Evolutionary conservation across 1,140 invertebrate genomes (phyloP), one percentile per base, ranked within the genome.

Genomic region (Dinoponera quadriceps): DNA sequence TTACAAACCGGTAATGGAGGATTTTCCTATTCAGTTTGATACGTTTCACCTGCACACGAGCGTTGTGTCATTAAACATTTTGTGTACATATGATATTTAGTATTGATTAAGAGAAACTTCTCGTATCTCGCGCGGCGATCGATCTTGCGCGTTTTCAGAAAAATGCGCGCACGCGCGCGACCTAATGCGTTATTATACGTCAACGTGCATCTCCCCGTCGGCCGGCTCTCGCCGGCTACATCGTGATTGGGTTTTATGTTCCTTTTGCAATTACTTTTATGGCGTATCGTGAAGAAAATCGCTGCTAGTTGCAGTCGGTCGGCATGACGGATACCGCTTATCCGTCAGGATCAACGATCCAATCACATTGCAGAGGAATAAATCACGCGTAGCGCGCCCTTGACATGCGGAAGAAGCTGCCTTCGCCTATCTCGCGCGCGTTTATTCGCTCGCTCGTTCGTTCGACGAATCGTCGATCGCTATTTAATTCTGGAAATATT

Each of bases 331-430:
- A 87, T 87, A 69, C 55, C 68, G 72, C 82, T 86, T 85, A 86
- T 87, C 85, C 85, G 86, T 87, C 85, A 87, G 81, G 81, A 83
- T 86, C 86, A 84, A 69, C 72, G 54, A 86, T 59, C 81, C 86
- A 86, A 87, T 87, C 86, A 84, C 83, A 83, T 84, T 80, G 86
- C 63, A 82, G 49, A 86, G 73, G 69, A 84, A 87, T 86, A 86
- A 87, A 84, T 87, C 86, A 82, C 44, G 66, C 27, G 55, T 80
- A 68, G 27, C 7, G 55, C 38, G 74, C 68, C 51, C 73, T 87
- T 83, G 85, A 85, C 84, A 77, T 20, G 84, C 65, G 63, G 72
- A 55, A 83, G 69, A 74, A 86, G 82, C 72, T 44, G 51, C 48
- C 83, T 83, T 85, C 66, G 72, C 57, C 72, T 25, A 48, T 22